Percentiles rank a stretch among this genome's conserved stretches.
These are phyloP conservation scores for Cryptus viduatorius DNA, from an alignment of 2,888 invertebrate species.

Conservation along the genomic window DNA sequence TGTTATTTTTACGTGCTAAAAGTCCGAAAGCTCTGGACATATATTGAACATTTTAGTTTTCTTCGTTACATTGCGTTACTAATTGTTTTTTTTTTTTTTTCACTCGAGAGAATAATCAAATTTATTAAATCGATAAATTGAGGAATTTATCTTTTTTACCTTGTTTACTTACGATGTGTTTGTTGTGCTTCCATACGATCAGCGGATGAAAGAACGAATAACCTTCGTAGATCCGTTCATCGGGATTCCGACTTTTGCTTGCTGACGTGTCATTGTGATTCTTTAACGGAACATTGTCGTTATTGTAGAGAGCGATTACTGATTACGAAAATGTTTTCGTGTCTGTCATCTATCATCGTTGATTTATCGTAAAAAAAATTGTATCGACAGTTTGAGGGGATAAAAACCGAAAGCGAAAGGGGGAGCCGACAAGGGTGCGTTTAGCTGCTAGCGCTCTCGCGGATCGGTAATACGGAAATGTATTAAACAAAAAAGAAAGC, in stretches of 20 bases:
- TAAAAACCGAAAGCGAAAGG: no score
- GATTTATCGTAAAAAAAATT: no score
- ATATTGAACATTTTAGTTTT: not conserved
- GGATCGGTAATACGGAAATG: no score
- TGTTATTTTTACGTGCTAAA: not conserved
- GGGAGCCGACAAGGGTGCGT: no score
- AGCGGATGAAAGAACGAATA: conserved; percentile 9
- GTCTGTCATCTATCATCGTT: no score
- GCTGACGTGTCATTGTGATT: conserved; percentile 57
- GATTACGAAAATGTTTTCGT: not conserved
- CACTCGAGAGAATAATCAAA: not conserved
- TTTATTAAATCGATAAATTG: not conserved
- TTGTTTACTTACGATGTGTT: conserved; percentile 4
- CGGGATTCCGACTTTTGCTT: not conserved
- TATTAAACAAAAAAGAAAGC: no score
- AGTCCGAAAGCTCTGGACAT: not conserved
- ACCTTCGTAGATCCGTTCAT: conserved; percentile 7
- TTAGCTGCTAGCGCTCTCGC: no score
- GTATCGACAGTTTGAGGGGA: no score
- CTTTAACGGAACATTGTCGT: not conserved
- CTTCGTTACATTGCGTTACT: not conserved
- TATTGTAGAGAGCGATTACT: not conserved
- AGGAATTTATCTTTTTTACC: not conserved
- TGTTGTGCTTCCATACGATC: not conserved
- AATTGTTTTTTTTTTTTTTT: not conserved